Conservation (phyloP, 2,888 invertebrate species). For the Agriotes lineatus region DNA sequence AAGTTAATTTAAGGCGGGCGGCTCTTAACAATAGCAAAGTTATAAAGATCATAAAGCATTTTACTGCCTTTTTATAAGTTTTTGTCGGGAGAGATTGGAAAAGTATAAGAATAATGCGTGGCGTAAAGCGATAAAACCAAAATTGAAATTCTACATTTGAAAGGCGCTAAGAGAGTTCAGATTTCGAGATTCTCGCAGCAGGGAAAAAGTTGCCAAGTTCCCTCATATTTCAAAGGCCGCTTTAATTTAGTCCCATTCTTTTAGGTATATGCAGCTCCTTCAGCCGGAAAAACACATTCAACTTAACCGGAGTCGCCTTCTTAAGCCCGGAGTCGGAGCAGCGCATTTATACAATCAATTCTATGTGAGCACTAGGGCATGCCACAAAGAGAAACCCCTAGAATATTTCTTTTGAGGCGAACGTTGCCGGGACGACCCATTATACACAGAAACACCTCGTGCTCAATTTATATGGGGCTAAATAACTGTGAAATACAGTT, state of each 20-base stretch:
- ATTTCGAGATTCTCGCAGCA: constrained; percentile 48
- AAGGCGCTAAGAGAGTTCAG: constrained; percentile 60
- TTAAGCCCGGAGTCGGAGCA: constrained; percentile 29
- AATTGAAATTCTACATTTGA: constrained; percentile 65
- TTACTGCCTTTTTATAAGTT: constrained; percentile 35
- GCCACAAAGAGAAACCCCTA: constrained; percentile 35
- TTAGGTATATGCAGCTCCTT: constrained; percentile 50
- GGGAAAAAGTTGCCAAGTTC: constrained; percentile 57
- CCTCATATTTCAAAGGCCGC: constrained; percentile 57
- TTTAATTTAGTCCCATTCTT: constrained; percentile 56
- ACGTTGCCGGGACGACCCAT: constrained; percentile 25
- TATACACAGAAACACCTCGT: constrained; percentile 28
- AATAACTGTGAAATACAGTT: constrained; percentile 31
- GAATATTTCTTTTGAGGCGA: constrained; percentile 22
- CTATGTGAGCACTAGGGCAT: constrained; percentile 27
- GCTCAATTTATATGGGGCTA: constrained; percentile 20
- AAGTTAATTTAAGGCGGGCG: constrained; percentile 27
- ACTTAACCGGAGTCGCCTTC: constrained; percentile 35
- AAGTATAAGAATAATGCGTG: constrained; percentile 60
- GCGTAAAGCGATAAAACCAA: constrained; percentile 62
- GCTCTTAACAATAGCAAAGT: constrained; percentile 25
- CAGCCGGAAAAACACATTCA: constrained; percentile 54
- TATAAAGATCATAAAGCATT: constrained; percentile 36
- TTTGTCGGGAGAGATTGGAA: constrained; percentile 51
- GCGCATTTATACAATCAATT: constrained; percentile 41